Percentiles rank a stretch among this genome's conserved stretches.
Evolutionary conservation across 2,113 vertebrate species (phyloP).

Genomic region (Brachypodius melanocephalos): DNA sequence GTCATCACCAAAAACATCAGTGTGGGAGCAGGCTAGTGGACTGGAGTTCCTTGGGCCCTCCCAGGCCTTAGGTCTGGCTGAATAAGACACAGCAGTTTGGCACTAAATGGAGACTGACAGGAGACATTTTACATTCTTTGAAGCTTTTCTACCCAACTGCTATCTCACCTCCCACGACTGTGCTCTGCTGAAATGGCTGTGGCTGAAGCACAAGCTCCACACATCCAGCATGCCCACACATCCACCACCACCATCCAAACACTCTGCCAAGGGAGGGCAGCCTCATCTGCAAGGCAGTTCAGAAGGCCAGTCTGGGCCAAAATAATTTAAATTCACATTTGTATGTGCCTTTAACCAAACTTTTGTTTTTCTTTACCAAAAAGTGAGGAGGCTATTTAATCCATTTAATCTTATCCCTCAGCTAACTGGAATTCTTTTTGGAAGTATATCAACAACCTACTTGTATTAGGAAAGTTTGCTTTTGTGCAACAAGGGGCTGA

Average conservation of each 20-base stretch:
- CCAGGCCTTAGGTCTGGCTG: accelerated
- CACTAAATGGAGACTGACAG: neutral
- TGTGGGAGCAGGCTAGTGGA: neutral
- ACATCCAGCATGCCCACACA: accelerated
- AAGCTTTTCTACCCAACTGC: neutral
- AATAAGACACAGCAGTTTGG: neutral
- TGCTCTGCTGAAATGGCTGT: neutral
- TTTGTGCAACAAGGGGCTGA: conserved; percentile 6
- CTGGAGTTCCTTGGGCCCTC: neutral
- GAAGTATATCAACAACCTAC: conserved; percentile 25
- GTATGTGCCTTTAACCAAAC: neutral
- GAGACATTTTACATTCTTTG: neutral
- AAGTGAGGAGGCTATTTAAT: neutral
- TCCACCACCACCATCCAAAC: neutral
- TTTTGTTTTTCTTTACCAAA: neutral
- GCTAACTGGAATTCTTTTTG: conserved; percentile 40
- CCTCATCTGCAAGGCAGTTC: neutral
- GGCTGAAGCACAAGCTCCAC: accelerated
- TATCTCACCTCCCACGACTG: accelerated
- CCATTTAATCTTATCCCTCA: conserved; percentile 41
- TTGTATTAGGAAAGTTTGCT: neutral
- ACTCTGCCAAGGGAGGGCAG: accelerated
- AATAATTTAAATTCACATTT: neutral
- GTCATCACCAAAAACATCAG: neutral
- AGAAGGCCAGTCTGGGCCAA: neutral